A percentile compares a stretch with the other conserved stretches of the same genome.
These are phyloP conservation scores for Haplochromis burtoni DNA, from an alignment of 2,113 vertebrate species.

Conservation along the genomic window DNA sequence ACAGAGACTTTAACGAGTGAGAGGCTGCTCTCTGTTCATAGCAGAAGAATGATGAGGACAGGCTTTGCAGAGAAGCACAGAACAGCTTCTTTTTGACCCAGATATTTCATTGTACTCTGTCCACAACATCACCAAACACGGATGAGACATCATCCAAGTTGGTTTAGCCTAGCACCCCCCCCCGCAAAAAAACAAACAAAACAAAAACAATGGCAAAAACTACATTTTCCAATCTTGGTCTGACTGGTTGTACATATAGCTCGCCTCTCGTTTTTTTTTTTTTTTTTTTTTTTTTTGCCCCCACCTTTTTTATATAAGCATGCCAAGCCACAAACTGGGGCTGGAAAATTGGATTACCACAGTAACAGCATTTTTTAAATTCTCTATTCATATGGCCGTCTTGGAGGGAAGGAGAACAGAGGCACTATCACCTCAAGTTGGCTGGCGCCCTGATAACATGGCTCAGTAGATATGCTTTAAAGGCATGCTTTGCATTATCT, in stretches of 20 bases:
- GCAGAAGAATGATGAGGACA: background rate
- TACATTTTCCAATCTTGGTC: background rate
- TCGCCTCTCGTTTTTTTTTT: background rate
- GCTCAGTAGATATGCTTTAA: background rate
- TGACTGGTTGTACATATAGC: background rate
- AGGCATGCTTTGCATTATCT: background rate
- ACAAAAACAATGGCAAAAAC: background rate
- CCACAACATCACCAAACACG: background rate
- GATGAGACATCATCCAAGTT: background rate
- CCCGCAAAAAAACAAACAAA: rapidly evolving
- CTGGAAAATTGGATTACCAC: slow-evolving; percentile 57
- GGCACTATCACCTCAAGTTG: background rate
- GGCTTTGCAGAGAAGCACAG: background rate
- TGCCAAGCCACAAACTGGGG: slow-evolving; percentile 10
- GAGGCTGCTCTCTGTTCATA: background rate
- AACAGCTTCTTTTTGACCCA: background rate
- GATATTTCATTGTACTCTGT: background rate
- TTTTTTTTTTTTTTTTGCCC: background rate
- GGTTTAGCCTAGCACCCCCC: background rate
- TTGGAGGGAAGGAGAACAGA: slow-evolving; percentile 8
- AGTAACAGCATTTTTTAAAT: slow-evolving; percentile 44
- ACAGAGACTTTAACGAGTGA: background rate
- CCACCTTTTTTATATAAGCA: background rate
- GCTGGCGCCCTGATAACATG: background rate
- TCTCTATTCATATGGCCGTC: slow-evolving; percentile 12